Evolutionary conservation across 2,888 invertebrate genomes (phyloP).

Genomic region (Formica aserva): DNA sequence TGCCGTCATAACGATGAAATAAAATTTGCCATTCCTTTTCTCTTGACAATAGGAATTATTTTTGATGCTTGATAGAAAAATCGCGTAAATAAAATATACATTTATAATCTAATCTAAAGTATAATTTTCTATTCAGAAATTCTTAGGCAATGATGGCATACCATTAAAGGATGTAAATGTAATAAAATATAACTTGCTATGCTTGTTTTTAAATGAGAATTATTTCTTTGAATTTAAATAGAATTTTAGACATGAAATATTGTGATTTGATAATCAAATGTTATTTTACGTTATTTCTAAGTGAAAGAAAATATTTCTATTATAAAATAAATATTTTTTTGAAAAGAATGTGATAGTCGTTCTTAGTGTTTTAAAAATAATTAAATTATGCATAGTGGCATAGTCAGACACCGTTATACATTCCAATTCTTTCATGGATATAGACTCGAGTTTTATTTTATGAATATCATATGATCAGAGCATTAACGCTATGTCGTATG

Average conservation of each 20-base stretch:
- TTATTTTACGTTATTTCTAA: not conserved
- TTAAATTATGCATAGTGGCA: not conserved
- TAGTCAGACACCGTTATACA: not conserved
- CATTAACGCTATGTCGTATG: not conserved
- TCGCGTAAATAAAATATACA: not conserved
- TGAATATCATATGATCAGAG: not conserved
- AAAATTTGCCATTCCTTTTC: not conserved
- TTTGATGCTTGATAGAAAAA: not conserved
- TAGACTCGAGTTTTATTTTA: not conserved
- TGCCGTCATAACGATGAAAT: constrained; percentile 11
- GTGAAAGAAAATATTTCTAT: not conserved
- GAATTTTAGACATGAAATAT: not conserved
- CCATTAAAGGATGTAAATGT: not conserved
- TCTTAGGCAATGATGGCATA: not conserved
- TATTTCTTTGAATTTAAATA: not conserved
- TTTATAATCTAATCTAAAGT: not conserved
- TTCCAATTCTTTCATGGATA: not conserved
- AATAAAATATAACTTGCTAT: not conserved
- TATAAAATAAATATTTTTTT: not conserved
- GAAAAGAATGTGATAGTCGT: not conserved
- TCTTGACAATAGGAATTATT: not conserved
- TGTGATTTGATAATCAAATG: not conserved
- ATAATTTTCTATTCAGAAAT: not conserved
- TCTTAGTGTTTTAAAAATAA: not conserved
- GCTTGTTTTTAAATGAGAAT: not conserved